A percentile compares a stretch with the other conserved stretches of the same genome.
Evolutionary conservation across 2,797 vertebrate species (phyloP).

Genomic region (Otolemur crassicaudatus): DNA sequence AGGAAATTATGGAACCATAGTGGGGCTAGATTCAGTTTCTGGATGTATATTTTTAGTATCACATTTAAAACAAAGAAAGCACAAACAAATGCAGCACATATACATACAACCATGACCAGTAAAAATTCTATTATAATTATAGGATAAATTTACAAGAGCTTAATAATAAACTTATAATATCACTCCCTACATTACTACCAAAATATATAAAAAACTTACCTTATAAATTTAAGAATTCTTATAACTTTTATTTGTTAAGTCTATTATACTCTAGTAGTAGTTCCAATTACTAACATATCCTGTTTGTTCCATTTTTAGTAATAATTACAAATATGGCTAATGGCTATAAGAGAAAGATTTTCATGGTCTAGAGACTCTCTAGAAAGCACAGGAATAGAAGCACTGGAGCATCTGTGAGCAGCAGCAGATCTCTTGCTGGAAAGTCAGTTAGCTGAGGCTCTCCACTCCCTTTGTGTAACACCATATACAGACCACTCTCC

Average conservation of each 20-base stretch:
- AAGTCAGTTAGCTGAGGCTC: too few species aligned
- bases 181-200: background rate
- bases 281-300: background rate
- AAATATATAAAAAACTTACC: background rate
- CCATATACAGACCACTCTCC: background rate
- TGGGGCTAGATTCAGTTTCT: constrained; percentile 38
- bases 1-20: background rate
- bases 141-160: background rate
- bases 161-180: background rate
- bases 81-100: constrained; percentile 21
- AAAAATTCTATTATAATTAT: background rate
- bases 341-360: background rate
- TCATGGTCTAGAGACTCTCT: background rate
- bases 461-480: rapidly evolving
- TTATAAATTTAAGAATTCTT: background rate
- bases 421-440: background rate
- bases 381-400: background rate
- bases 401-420: background rate
- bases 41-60: constrained; percentile 16
- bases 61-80: constrained; percentile 47
- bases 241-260: background rate
- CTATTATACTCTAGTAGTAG: background rate
- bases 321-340: background rate
- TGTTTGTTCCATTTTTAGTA: background rate
- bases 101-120: background rate